Evolutionary conservation across 2,797 vertebrate genomes (phyloP).

Genomic region (Neostethus bicornis): DNA sequence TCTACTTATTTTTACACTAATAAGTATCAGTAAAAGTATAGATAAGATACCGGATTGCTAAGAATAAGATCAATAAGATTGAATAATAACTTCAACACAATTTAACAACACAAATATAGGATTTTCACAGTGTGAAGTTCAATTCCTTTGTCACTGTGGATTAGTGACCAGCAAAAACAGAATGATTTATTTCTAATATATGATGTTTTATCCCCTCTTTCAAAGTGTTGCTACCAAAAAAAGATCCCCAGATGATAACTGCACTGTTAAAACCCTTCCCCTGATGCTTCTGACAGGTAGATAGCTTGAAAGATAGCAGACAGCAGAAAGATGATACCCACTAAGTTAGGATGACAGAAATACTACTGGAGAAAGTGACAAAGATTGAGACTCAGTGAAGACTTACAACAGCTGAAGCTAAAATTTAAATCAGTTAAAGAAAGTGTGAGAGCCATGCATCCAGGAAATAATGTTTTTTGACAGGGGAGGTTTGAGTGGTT

Average conservation of each 20-base stretch:
- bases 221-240: slow-evolving; percentile 1
- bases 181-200: too few relatives aligned
- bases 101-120: too few relatives aligned
- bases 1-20: too few relatives aligned
- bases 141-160: too few relatives aligned
- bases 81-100: too few relatives aligned
- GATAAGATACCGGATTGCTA: too few relatives aligned
- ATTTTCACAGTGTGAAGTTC: too few relatives aligned
- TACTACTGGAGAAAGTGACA: slow-evolving; percentile 33
- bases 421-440: slow-evolving; percentile 28
- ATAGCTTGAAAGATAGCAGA: slow-evolving; percentile 7
- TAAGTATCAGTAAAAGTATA: too few relatives aligned
- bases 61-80: too few relatives aligned
- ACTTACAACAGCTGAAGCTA: slow-evolving; percentile 22
- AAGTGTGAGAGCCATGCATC: slow-evolving; percentile 19
- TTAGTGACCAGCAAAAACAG: too few relatives aligned
- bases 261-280: slow-evolving; percentile 39
- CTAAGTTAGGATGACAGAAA: slow-evolving; percentile 45
- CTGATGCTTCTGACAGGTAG: slow-evolving; percentile 33
- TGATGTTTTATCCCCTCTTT: background rate
- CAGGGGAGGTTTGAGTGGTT: slow-evolving; percentile 18
- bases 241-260: slow-evolving; percentile 13
- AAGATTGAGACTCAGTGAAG: slow-evolving; percentile 37
- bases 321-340: slow-evolving; percentile 17
- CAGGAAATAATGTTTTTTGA: slow-evolving; percentile 20